A percentile compares a stretch with the other conserved stretches of the same genome.
phyloP scores from a whole-genome alignment of 2,888 invertebrate species.

The Erebia palarica region DNA sequence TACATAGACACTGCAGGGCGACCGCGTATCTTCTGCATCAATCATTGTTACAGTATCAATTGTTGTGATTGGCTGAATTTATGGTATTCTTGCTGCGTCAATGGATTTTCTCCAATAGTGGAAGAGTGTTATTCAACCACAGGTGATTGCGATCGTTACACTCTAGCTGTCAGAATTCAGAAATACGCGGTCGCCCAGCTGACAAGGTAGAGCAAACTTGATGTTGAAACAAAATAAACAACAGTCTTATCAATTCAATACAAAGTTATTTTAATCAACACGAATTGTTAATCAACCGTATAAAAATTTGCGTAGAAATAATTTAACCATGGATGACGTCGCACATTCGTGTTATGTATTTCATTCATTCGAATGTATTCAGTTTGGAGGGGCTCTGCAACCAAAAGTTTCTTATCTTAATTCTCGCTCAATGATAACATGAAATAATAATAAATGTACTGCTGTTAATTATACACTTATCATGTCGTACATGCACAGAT shows the following conservation, averaged over 20 bases:
- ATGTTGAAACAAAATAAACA: too few relatives aligned
- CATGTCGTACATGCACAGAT: slow-evolving; percentile 63
- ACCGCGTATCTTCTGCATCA: too few relatives aligned
- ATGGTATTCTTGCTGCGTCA: too few relatives aligned
- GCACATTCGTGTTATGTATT: slow-evolving; percentile 20
- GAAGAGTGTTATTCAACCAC: too few relatives aligned
- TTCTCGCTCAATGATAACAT: slow-evolving; percentile 39
- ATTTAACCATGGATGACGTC: slow-evolving; percentile 27
- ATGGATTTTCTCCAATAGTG: too few relatives aligned
- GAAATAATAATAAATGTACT: slow-evolving; percentile 29
- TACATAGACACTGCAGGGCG: too few relatives aligned
- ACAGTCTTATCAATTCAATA: background rate
- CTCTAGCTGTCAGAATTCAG: too few relatives aligned
- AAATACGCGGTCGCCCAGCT: too few relatives aligned
- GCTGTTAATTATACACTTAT: slow-evolving; percentile 25
- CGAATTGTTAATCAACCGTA: background rate
- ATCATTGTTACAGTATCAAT: too few relatives aligned
- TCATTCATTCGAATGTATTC: slow-evolving; percentile 9
- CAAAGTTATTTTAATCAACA: background rate
- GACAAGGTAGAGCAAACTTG: too few relatives aligned
- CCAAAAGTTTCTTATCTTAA: slow-evolving; percentile 39
- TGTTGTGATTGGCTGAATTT: too few relatives aligned
- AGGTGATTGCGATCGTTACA: too few relatives aligned
- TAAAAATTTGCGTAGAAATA: background rate
- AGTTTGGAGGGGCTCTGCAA: slow-evolving; percentile 27